A percentile compares a stretch with the other conserved stretches of the same genome.
Evolutionary conservation across 2,888 invertebrate genomes (phyloP).

Genomic region (Biston betularia): DNA sequence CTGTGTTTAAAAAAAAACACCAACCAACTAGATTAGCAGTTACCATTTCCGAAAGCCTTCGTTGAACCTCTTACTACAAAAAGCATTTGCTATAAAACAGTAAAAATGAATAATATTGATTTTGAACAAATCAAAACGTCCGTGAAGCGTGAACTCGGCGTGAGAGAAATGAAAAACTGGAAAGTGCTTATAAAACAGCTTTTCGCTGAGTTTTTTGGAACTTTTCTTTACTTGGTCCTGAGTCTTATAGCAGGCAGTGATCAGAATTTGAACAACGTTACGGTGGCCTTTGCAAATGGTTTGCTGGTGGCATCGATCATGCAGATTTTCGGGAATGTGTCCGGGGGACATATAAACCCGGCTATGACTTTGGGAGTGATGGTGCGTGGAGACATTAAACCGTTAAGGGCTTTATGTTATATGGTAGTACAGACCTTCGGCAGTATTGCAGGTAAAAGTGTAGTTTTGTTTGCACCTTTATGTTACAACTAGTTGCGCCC

Average conservation of each 20-base stretch:
- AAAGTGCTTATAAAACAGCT: slow-evolving; percentile 46
- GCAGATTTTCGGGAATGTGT: slow-evolving; percentile 52
- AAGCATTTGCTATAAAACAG: background rate
- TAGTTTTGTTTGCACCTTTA: background rate
- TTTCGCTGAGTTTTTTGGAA: slow-evolving; percentile 52
- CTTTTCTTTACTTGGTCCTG: slow-evolving; percentile 49
- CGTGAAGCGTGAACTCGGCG: slow-evolving; percentile 39
- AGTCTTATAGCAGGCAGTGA: slow-evolving; percentile 41
- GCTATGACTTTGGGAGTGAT: slow-evolving; percentile 53
- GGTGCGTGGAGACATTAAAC: slow-evolving; percentile 51
- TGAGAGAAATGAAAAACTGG: slow-evolving; percentile 46
- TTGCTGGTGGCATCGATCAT: slow-evolving; percentile 47
- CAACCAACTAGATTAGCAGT: slow-evolving; percentile 30
- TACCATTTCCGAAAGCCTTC: background rate
- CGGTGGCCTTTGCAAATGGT: slow-evolving; percentile 47
- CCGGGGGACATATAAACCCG: slow-evolving; percentile 57
- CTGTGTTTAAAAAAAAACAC: background rate
- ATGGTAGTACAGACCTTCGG: slow-evolving; percentile 50
- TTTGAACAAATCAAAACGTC: slow-evolving; percentile 25
- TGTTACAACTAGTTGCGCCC: too few species aligned
- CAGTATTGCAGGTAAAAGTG: slow-evolving; percentile 48
- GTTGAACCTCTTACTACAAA: background rate
- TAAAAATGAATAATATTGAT: background rate
- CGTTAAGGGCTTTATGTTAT: slow-evolving; percentile 52
- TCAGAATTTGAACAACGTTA: slow-evolving; percentile 16